Conservation (phyloP, 2,888 invertebrate genomes). For the Omphaloscelis lunosa region DNA sequence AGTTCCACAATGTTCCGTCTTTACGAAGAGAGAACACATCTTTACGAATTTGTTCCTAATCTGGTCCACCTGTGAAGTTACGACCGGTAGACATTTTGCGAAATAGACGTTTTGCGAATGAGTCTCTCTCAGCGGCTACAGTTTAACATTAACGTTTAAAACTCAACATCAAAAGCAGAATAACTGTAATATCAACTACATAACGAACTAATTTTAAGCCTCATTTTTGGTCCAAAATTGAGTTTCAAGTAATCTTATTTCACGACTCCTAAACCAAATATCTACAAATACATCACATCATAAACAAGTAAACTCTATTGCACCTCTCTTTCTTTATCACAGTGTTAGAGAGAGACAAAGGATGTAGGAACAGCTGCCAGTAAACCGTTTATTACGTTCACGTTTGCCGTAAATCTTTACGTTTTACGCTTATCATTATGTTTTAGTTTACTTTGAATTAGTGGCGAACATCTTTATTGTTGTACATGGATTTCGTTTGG, state of each 20-base stretch:
- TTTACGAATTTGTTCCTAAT: no score
- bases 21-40: no score
- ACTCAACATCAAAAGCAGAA: background rate
- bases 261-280: slow-evolving; percentile 57
- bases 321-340: slow-evolving; percentile 31
- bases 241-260: slow-evolving; percentile 57
- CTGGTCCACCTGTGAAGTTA: no score
- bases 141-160: background rate
- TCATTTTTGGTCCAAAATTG: slow-evolving; percentile 40
- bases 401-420: slow-evolving; percentile 60
- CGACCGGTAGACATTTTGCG: no score
- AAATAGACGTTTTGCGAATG: no score
- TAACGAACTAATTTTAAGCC: slow-evolving; percentile 14
- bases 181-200: background rate
- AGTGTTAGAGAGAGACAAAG: slow-evolving; percentile 28
- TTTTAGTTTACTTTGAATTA: slow-evolving; percentile 61
- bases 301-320: slow-evolving; percentile 52
- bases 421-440: slow-evolving; percentile 58
- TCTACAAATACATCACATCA: slow-evolving; percentile 59
- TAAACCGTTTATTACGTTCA: slow-evolving; percentile 64
- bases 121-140: no score
- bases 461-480: slow-evolving; percentile 34
- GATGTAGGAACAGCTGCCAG: slow-evolving; percentile 48
- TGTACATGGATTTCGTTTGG: slow-evolving; percentile 22
- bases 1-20: no score